These are phyloP conservation scores for Lepidurus apus DNA, from an alignment of 1,140 invertebrate species.

Conservation along the genomic window DNA sequence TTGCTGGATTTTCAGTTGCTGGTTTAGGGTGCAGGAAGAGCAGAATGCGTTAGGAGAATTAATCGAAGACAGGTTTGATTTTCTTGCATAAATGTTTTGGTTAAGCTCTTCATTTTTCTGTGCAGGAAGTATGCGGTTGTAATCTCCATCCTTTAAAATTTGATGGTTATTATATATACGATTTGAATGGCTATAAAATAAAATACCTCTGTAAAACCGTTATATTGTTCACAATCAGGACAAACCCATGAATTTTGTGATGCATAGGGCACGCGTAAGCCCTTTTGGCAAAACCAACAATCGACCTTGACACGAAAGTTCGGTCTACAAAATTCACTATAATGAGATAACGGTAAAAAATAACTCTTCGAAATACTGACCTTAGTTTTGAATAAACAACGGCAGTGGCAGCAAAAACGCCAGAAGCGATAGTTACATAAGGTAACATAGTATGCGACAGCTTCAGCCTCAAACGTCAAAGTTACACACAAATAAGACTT, in stretches of 20 bases:
- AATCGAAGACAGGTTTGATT: not conserved
- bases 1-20: constrained; percentile 43
- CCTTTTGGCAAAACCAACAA: constrained; percentile 48
- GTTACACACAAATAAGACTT: no score
- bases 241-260: constrained; percentile 48
- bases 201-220: constrained; percentile 47
- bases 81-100: constrained; percentile 30
- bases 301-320: constrained; percentile 42
- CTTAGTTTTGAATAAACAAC: constrained; percentile 30
- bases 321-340: constrained; percentile 36
- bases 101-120: constrained; percentile 44
- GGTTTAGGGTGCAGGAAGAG: constrained; percentile 43
- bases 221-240: constrained; percentile 48
- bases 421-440: constrained; percentile 1
- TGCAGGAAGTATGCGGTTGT: constrained; percentile 48
- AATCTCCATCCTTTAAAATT: constrained; percentile 45
- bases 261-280: constrained; percentile 43
- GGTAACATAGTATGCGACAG: not conserved
- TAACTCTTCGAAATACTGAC: not conserved
- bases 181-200: not conserved
- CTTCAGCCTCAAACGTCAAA: no score
- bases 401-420: constrained; percentile 25
- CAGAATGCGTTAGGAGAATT: constrained; percentile 40
- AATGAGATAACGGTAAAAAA: not conserved
- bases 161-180: not conserved